Percentiles rank a stretch among this genome's conserved stretches.
phyloP scores from a whole-genome alignment of 2,113 vertebrate genomes.

The Mastomys coucha region DNA sequence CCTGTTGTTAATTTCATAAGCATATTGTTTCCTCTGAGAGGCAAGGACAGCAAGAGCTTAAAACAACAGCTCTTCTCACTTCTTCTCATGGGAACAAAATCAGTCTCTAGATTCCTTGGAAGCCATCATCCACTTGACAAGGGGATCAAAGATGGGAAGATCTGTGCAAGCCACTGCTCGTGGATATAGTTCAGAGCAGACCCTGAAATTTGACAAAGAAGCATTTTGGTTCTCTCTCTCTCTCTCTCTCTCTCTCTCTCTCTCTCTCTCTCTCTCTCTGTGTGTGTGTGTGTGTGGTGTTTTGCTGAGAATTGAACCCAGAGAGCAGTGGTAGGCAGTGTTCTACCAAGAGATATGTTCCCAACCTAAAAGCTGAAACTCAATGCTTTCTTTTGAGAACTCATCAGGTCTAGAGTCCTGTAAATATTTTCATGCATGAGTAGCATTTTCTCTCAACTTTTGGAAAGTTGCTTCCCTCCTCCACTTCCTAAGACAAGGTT shows the following conservation, averaged over 20 bases:
- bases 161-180: rapidly evolving
- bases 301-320: not conserved
- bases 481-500: not conserved
- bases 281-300: too few relatives aligned
- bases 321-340: not conserved
- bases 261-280: not conserved
- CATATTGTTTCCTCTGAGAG: not conserved
- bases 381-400: not conserved
- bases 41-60: not conserved
- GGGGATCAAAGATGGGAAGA: not conserved
- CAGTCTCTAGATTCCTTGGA: not conserved
- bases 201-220: not conserved
- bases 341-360: not conserved
- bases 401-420: not conserved
- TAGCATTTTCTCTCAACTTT: not conserved
- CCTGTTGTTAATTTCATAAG: not conserved
- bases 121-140: not conserved
- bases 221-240: not conserved
- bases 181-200: not conserved
- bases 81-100: not conserved
- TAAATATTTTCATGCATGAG: not conserved
- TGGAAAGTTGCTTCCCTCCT: not conserved
- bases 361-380: not conserved
- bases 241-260: not conserved
- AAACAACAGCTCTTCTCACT: not conserved